Conservation (phyloP, 2,113 vertebrate genomes). For the Onychorhynchus coronatus region DNA sequence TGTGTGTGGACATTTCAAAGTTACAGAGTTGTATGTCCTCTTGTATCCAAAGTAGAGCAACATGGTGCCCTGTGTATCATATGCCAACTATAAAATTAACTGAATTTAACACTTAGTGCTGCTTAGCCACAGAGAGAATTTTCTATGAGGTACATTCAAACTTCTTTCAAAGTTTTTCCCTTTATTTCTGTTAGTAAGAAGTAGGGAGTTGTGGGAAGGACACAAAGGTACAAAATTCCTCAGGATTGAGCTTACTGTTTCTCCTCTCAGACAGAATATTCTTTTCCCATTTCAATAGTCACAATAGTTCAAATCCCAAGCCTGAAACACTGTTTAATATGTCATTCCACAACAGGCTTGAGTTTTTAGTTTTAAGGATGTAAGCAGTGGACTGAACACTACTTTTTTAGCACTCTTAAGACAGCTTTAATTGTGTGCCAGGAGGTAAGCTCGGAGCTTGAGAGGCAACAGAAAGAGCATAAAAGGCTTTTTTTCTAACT, state of each 20-base stretch:
- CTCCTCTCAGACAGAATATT: neutral
- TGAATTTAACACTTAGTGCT: neutral
- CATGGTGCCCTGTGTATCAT: accelerated
- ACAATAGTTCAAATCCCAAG: neutral
- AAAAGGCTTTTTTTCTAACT: neutral
- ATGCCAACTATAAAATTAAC: neutral
- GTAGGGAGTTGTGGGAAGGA: neutral
- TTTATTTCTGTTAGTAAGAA: neutral
- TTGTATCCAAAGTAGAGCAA: neutral
- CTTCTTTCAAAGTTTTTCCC: neutral
- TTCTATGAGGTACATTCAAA: neutral
- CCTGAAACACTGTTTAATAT: neutral
- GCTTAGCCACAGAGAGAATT: neutral
- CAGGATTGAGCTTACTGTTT: neutral
- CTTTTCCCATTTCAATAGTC: neutral
- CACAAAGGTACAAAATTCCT: neutral
- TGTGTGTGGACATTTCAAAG: neutral
- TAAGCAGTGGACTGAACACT: neutral
- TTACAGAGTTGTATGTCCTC: accelerated
- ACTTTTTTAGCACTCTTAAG: neutral
- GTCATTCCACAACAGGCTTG: neutral
- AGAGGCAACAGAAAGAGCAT: neutral
- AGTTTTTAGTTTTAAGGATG: neutral
- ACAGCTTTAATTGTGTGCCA: neutral
- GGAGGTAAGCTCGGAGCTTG: neutral